Conservation (phyloP, 2,113 vertebrate species). For the Poeciliopsis retropinna region DNA sequence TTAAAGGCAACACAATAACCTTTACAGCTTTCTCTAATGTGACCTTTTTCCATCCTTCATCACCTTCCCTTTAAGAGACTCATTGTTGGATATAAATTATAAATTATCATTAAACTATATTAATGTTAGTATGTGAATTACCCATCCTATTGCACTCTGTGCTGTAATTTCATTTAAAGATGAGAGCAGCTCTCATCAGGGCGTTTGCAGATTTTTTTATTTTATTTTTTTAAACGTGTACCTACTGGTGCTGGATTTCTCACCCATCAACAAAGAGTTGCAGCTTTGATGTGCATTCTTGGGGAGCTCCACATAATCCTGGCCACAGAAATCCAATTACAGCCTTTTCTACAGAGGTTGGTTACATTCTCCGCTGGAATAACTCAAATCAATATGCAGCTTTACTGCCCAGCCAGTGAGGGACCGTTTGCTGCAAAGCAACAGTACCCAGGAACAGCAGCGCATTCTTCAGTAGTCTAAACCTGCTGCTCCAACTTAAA, state of each 20-base stretch:
- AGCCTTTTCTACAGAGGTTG: constrained; percentile 68
- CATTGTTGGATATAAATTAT: neutral
- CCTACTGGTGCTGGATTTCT: neutral
- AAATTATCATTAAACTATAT: neutral
- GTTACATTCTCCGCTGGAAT: constrained; percentile 71
- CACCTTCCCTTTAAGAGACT: neutral
- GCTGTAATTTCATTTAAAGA: neutral
- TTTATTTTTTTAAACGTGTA: neutral
- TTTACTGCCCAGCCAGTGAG: constrained; percentile 55
- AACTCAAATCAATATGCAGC: constrained; percentile 68
- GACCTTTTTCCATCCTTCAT: neutral
- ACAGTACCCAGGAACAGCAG: constrained; percentile 11
- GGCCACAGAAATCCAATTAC: constrained; percentile 75
- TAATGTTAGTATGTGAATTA: neutral
- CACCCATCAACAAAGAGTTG: constrained; percentile 21
- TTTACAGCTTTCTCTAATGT: neutral
- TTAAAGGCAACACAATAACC: neutral
- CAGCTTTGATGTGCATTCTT: constrained; percentile 53
- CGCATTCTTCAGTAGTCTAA: neutral
- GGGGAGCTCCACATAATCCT: constrained; percentile 58
- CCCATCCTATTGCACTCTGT: neutral
- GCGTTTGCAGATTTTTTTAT: constrained; percentile 10
- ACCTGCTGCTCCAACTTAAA: constrained; percentile 1
- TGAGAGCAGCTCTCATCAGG: neutral
- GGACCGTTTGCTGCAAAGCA: constrained; percentile 42